Evolutionary conservation across 2,797 vertebrate species (phyloP), one percentile per base, ranked within the genome.

Genomic region (Lagocephalus sceleratus): DNA sequence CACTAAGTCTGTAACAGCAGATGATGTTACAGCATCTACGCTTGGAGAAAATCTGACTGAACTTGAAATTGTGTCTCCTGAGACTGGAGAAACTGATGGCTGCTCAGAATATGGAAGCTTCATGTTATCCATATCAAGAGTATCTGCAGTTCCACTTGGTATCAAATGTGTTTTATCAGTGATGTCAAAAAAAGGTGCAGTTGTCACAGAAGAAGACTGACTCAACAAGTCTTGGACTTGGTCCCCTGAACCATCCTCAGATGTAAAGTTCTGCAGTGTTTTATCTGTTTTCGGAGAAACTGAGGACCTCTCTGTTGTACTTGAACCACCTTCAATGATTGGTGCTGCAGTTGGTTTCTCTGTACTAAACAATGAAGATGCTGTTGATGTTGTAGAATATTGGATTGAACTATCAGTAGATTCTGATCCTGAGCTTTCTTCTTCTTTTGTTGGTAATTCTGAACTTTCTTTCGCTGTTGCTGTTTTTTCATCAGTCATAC

Each of bases 291-390:
- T 0, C 0, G 35, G 5, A 0, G 16, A 4, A 3, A 39, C 5
- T 38, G 32, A n/a, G 3, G 20, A 1, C 2, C 2, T 19, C 6
- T 41, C 22, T 17, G 38, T 23, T 1, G 5, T 7, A 1, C 16
- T 14, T 41, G 50, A 23, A 10, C n/a, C 11, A 12, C 12, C 16
- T 39, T 10, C 7, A n/a, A 6, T 26, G 21, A 20, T 16, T 49
- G 48, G 15, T 10, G 6, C 1, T 45, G 2, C 3, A 43, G 41
- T 45, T 45, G 57, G 5, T 6, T 26, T 69, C 5, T 63, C 56
- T 38, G 69, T 71, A 2, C 68, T 72, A 2, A 42, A 44, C 2
- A 59, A 1, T 5, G 63, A 65, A 2, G 61, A 68, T 2, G 15
- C 26, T 46, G 48, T 51, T 1, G 63, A 10, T 20, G 7, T 3